These are phyloP conservation scores for sheep (Ovis aries) DNA, from an alignment of 2,113 vertebrate species.

Conservation along the genomic window ARS-UI_Ramb_v3.0 NC_056055.1:236033501-236034000, in stretches of 20 bases:
- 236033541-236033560: not conserved
- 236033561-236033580: not conserved
- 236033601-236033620: not conserved
- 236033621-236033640: not conserved
- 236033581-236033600: too few species aligned
- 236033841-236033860: not conserved
- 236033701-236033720: not conserved
- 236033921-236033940: not conserved
- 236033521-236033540: not conserved
- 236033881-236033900: not conserved
- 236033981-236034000: not conserved
- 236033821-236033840: not conserved
- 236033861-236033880: conserved; percentile 39
- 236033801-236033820: not conserved
- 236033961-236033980: not conserved
- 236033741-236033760: conserved; percentile 27
- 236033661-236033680: not conserved
- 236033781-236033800: conserved; percentile 27
- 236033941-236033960: not conserved
- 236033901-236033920: not conserved
- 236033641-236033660: not conserved
- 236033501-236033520: not conserved
- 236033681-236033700: conserved; percentile 40
- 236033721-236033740: not conserved
- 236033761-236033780: conserved; percentile 44